Base-by-base conservation (phyloP, 2,888 invertebrate species). In the Dasypogon diadema region DNA sequence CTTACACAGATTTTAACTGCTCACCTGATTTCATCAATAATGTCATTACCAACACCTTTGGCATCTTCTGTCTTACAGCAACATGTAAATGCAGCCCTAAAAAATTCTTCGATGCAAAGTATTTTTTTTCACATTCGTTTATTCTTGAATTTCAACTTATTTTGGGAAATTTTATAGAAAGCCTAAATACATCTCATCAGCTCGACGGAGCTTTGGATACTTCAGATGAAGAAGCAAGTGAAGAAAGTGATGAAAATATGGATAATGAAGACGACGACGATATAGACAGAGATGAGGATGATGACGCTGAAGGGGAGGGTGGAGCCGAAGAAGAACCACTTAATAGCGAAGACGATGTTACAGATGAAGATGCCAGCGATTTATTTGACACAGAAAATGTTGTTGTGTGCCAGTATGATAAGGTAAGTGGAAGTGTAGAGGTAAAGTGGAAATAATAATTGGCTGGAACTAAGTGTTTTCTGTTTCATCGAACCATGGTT, bases 381-480 rank as follows among this genome's bases (percentile, higher is more conserved):
- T 90, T 99, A 84, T 99, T 99, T 88, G 99, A 99, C 82, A 98
- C 99, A 51, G 99, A 99, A 81, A 99, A 99, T 89, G 98, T 99
- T 76, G 97, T 99, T 78, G 99, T 99, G 77, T 99, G 99, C 86
- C 99, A 99, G 87, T 99, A 99, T 88, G 99, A 99, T 88, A 99
- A 99, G 90, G 95, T 95, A 85, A 80, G n/a, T n/a, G n/a, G n/a
- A n/a, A n/a, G n/a, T n/a, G n/a, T n/a, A n/a, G n/a, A n/a, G n/a
- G n/a, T n/a, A n/a, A n/a, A n/a, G n/a, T n/a, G n/a, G n/a, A n/a
- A n/a, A n/a, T n/a, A n/a, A n/a, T n/a, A n/a, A n/a, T n/a, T n/a
- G n/a, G n/a, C n/a, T n/a, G n/a, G n/a, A n/a, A n/a, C n/a, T n/a
- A n/a, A n/a, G n/a, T n/a, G n/a, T n/a, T n/a, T n/a, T n/a, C n/a